Percentiles rank a stretch among this genome's conserved stretches.
These are phyloP conservation scores for Eulemur macaco DNA, from an alignment of 2,113 vertebrate genomes.

Conservation along the genomic window DNA sequence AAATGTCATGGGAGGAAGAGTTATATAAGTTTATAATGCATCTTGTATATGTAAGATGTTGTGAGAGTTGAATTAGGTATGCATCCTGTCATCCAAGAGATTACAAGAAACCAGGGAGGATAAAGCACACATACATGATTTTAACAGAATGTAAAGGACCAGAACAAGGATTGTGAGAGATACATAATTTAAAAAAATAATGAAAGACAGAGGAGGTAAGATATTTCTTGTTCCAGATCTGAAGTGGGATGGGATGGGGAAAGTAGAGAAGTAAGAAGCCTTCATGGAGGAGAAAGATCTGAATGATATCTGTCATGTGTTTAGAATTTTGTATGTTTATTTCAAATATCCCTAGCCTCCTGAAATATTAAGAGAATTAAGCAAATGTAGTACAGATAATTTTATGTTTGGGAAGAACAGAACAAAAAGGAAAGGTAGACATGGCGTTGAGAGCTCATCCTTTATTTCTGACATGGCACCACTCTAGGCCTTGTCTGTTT, in stretches of 20 bases:
- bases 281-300: neutral
- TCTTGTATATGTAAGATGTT: neutral
- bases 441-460: rapidly evolving
- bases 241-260: neutral
- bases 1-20: neutral
- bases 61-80: neutral
- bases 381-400: too few relatives aligned
- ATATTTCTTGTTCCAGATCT: neutral
- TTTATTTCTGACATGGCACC: neutral
- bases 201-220: neutral
- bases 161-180: neutral
- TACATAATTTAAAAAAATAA: neutral
- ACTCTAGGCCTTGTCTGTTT: neutral
- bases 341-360: neutral
- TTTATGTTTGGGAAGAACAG: neutral
- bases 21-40: neutral
- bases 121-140: neutral
- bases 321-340: neutral
- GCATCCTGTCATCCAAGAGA: neutral
- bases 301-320: neutral
- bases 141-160: neutral
- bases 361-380: neutral
- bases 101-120: neutral
- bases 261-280: neutral
- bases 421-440: neutral